These are phyloP conservation scores for Watsonalla binaria DNA, from an alignment of 2,888 invertebrate genomes.

Conservation along the genomic window DNA sequence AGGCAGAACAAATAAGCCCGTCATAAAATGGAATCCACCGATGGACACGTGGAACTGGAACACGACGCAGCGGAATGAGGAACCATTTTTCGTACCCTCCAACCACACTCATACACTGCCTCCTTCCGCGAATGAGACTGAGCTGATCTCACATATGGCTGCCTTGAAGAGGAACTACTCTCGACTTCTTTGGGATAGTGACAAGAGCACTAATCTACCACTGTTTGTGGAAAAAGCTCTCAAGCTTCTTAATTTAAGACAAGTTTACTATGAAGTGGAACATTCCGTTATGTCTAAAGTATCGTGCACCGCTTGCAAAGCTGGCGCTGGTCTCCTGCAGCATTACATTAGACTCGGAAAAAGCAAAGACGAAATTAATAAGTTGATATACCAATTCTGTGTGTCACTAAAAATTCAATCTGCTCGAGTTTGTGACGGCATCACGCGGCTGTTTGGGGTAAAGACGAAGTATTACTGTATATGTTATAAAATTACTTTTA, in stretches of 20 bases:
- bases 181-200: conserved; percentile 85
- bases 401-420: conserved; percentile 93
- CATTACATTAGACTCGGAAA: conserved; percentile 92
- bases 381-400: conserved; percentile 91
- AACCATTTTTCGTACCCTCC: conserved; percentile 64
- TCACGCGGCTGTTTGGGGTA: conserved; percentile 89
- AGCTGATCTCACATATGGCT: conserved; percentile 65
- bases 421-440: conserved; percentile 91
- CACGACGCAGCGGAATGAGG: conserved; percentile 51
- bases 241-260: conserved; percentile 88
- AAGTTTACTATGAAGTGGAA: conserved; percentile 91
- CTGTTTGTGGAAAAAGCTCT: conserved; percentile 90
- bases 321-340: conserved; percentile 90
- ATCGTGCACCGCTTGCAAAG: conserved; percentile 94
- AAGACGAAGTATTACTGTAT: conserved; percentile 40
- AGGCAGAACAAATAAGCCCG: conserved; percentile 49
- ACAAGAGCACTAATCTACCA: conserved; percentile 85
- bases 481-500: neutral
- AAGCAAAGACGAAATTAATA: conserved; percentile 90
- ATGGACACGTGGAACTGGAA: conserved; percentile 72
- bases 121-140: conserved; percentile 71
- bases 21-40: conserved; percentile 71
- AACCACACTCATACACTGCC: conserved; percentile 73
- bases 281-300: conserved; percentile 95
- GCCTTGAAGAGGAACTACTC: conserved; percentile 68